Base-by-base conservation (phyloP, 2,888 invertebrate species). In the Eupithecia centaureata region DNA sequence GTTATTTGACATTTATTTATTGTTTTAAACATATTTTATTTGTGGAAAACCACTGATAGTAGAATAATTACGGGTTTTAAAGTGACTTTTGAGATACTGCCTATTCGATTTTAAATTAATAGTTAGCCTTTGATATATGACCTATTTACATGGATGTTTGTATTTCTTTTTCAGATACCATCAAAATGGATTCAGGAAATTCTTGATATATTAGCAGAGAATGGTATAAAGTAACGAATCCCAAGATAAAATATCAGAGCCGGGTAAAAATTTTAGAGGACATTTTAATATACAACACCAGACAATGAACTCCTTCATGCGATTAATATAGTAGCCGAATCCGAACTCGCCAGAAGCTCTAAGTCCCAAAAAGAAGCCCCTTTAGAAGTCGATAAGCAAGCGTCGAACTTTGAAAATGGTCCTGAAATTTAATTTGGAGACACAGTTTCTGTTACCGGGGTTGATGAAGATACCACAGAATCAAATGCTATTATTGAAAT, bases 251-350 rank as follows among this genome's bases (percentile, higher is more conserved):
- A 57, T 33, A 63, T 63, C 63, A 63, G 63, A 63, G 63, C 63
- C 63, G 56, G 56, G 56, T 63, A 63, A 35, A 63, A 42, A 63
- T 63, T 63, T 56, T 63, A 57, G 63, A 63, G 56, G 42, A 57
- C 38, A 57, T 63, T 63, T 63, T 63, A 63, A 32, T 63, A 63
- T 57, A 63, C 57, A 63, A 63, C n/a, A 63, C 63, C 63, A 57
- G 63, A 63, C 63, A 57, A 63, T 42, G 63, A 63, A 56, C 63
- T 63, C 63, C 63, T 63, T 63, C 56, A 63, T 63, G 57, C 63
- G 42, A 63, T 63, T 63, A 57, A 63, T 42, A 57, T 63, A 63
- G 63, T 42, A 56, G 42, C 63, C 57, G 62, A 63, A 63, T 32
- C 62, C 33, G 62, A 62, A 52, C 62, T 54, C 51, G 22, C 61